phyloP scores from a whole-genome alignment of 2,113 vertebrate genomes.

The Psilopsiagon aurifrons region DNA sequence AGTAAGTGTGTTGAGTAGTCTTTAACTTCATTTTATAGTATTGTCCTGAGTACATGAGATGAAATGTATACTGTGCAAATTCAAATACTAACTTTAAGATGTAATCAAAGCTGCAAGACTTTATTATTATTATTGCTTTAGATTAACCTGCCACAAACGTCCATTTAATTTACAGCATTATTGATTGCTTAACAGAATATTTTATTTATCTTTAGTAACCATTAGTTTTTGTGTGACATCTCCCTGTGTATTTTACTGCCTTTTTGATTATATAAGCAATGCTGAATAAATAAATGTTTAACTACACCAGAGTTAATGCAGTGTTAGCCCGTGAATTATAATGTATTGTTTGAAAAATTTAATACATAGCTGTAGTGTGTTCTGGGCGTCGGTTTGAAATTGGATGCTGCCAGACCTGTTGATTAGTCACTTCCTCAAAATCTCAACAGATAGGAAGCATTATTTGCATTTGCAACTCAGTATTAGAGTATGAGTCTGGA shows the following conservation, averaged over 20 bases:
- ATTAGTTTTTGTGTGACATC: not conserved
- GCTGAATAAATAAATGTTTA: constrained; percentile 2
- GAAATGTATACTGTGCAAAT: not conserved
- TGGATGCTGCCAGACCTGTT: not conserved
- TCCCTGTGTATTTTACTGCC: not conserved
- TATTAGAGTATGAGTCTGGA: not conserved
- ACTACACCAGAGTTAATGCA: not conserved
- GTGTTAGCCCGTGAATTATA: not conserved
- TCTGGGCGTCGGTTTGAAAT: not conserved
- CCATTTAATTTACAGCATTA: not conserved
- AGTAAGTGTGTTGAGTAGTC: not conserved
- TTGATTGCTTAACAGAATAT: not conserved
- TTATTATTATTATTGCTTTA: not conserved
- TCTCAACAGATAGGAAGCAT: not conserved
- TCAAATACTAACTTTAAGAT: not conserved
- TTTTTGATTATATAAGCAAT: not conserved
- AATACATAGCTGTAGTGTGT: not conserved
- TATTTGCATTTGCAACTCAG: not conserved
- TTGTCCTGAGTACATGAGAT: not conserved
- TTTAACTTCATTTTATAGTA: not conserved
- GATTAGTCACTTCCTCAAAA: not conserved
- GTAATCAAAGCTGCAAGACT: not conserved
- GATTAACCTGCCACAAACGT: not conserved
- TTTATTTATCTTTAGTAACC: not conserved
- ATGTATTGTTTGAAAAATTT: not conserved